Evolutionary conservation across 2,797 vertebrate species (phyloP), one percentile per base, ranked within the genome.

Genomic region (Oryzias dopingdopingensis): DNA sequence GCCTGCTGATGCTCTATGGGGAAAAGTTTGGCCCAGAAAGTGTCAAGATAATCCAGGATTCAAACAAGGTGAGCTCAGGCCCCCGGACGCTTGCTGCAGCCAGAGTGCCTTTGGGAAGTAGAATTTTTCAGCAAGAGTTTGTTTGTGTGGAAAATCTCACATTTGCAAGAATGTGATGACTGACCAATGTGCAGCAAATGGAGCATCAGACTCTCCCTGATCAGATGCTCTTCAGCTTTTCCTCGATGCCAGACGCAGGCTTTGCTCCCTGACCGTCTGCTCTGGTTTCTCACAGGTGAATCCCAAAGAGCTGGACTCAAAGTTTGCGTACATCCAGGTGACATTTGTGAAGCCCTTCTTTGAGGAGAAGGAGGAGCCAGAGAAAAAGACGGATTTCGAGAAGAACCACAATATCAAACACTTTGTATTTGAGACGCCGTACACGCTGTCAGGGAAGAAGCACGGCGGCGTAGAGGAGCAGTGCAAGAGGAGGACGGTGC

Each of bases 341-440:
- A 99, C 97, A 0, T 98, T 95, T 0, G 95, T 99, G 72, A 98
- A 97, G 77, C 91, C 96, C 0, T 95, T 94, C 71, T 96, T 98
- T 24, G 96, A 98, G 45, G 96, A 98, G 45, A 98, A 96, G 83
- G 96, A 99, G 62, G 88, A 92, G 6, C 87, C 89, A 0, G 96
- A 98, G 80, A 94, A 94, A 78, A 96, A 93, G 79, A 98, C 94
- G 0, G 93, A 95, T 71, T 98, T 98, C 24, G 96, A 98, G 86
- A 96, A 93, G 86, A 95, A 92, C 73, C 96, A 98, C 83, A 98
- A 98, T 80, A 94, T 99, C 71, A 93, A 56, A 50, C 94, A 92
- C 81, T 99, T 99, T 58, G 94, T 98, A 42, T 99, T 98, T 24
- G 97, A 99, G 90, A 95, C 96, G 0, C 97, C 97, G 0, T 99